phyloP scores from a whole-genome alignment of 2,113 vertebrate genomes.

The Vidua macroura region DNA sequence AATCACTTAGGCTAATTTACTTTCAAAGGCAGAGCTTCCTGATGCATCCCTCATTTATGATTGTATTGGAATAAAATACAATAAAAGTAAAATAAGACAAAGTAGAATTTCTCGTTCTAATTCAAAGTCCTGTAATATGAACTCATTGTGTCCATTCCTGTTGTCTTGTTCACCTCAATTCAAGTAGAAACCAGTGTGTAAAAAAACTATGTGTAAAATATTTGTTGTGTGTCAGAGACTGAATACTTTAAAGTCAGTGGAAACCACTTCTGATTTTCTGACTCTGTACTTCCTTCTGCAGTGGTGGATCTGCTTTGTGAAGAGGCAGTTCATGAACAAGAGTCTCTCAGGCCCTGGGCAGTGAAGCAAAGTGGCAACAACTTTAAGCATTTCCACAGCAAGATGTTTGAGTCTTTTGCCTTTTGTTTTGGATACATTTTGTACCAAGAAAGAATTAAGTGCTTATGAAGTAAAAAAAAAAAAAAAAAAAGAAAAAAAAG shows the following conservation, averaged over 20 bases:
- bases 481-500: too few species aligned
- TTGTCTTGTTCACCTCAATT: background rate
- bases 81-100: background rate
- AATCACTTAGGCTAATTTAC: background rate
- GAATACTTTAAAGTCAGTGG: background rate
- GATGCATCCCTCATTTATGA: background rate
- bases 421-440: constrained; percentile 67
- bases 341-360: constrained; percentile 96
- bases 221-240: background rate
- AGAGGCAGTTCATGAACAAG: constrained; percentile 99
- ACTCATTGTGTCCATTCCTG: background rate
- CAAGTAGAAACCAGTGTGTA: background rate
- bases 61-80: background rate
- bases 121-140: background rate
- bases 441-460: constrained; percentile 45
- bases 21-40: background rate
- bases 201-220: background rate
- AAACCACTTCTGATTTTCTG: background rate
- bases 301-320: constrained; percentile 99
- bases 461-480: constrained; percentile 9
- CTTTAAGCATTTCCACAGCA: background rate
- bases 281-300: constrained; percentile 56
- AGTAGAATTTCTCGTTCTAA: background rate
- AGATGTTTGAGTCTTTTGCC: constrained; percentile 53
- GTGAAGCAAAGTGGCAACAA: constrained; percentile 60